These are phyloP conservation scores for Pedicia rivosa DNA, from an alignment of 2,888 invertebrate genomes.

Conservation along the genomic window DNA sequence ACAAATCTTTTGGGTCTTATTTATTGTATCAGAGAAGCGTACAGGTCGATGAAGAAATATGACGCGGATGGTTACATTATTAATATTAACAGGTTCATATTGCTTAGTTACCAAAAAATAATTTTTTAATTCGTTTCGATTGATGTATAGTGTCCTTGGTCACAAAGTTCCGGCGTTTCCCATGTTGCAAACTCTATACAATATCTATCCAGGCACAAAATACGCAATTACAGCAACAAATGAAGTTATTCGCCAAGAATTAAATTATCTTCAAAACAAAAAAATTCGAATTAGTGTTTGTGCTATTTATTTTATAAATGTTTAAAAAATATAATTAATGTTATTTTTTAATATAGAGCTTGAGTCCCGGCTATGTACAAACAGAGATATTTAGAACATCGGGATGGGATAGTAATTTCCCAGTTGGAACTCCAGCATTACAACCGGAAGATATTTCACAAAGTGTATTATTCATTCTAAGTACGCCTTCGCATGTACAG, in stretches of 20 bases:
- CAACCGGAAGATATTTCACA: too few relatives aligned
- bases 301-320: too few relatives aligned
- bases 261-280: slow-evolving; percentile 11
- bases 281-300: slow-evolving; percentile 1
- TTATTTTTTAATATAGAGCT: neutral
- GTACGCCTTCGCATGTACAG: too few relatives aligned
- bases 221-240: slow-evolving; percentile 23
- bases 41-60: slow-evolving; percentile 31
- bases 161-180: slow-evolving; percentile 26
- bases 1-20: slow-evolving; percentile 31
- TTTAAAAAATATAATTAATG: neutral
- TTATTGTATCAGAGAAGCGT: slow-evolving; percentile 30
- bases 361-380: slow-evolving; percentile 1
- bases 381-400: too few relatives aligned
- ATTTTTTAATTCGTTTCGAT: too few relatives aligned
- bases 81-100: slow-evolving; percentile 30
- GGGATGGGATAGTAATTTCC: too few relatives aligned
- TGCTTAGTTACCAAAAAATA: too few relatives aligned
- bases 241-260: slow-evolving; percentile 24
- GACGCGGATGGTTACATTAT: slow-evolving; percentile 31
- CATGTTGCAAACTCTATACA: slow-evolving; percentile 9
- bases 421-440: too few relatives aligned
- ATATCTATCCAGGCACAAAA: slow-evolving; percentile 21
- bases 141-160: slow-evolving; percentile 32
- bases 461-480: too few relatives aligned